Evolutionary conservation across 2,888 invertebrate genomes (phyloP), one percentile per base, ranked within the genome.

Genomic region (Clivina fossor): DNA sequence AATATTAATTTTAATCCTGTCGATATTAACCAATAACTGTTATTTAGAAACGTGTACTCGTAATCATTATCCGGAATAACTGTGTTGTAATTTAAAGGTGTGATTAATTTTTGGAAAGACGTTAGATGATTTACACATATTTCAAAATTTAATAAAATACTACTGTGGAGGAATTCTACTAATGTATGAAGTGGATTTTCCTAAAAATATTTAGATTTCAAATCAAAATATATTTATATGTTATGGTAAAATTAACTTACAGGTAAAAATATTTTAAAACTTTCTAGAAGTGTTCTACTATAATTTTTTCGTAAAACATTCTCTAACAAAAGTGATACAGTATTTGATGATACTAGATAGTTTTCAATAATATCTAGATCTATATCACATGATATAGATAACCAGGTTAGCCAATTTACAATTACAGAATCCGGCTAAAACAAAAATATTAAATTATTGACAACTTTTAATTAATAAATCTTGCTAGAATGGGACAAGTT

Each of bases 231-330:
- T 32, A 26, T 15, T 16, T 40, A 40, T 40, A 35, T 15, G 59
- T 33, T 22, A 54, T 37, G 9, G 47, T 20, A 41, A 54, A 48
- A 46, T 24, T 49, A 18, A 68, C 76, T 74, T 72, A 85, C 84
- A 62, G 84, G 82, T 71, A 86, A 80, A 70, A 90, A 90, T 62
- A 89, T 82, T 38, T 78, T 72, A 66, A 86, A 81, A 58, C 87
- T 84, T 63, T 84, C 80, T 41, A 79, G 76, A 18, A 90, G 67
- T 0, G 84, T 83, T 30, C 76, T 75, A 4, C 83, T 73, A 63
- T 80, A 84, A 8, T 82, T 80, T 19, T 75, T 74, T 11, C 73
- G 68, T 5, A 88, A 69, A 61, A 82, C 78, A 19, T 75, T 68
- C 58, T 77, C 74, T 1, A 84, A 76, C 1, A 84, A 74, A 40